Conservation (phyloP, 2,113 vertebrate genomes). For the Plotosus lineatus region DNA sequence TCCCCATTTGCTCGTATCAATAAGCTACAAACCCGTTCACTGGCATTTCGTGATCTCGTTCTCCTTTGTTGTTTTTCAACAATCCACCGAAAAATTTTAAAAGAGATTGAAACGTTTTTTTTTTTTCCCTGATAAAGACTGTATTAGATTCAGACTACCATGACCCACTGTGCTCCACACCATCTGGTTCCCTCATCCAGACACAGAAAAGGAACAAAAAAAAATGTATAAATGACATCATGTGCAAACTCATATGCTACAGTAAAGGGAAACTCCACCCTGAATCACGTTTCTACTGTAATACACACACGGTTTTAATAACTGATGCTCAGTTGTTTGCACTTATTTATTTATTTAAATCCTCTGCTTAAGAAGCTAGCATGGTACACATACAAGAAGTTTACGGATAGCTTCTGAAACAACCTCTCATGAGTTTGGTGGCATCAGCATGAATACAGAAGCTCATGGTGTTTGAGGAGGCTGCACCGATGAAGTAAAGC, state of each 20-base stretch:
- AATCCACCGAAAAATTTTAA: background rate
- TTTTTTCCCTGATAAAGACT: background rate
- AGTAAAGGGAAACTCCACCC: background rate
- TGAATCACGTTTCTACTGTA: background rate
- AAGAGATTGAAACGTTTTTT: background rate
- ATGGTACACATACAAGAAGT: too few relatives aligned
- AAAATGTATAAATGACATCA: background rate
- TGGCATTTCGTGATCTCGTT: background rate
- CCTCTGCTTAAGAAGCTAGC: background rate
- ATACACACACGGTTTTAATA: background rate
- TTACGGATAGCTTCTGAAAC: too few relatives aligned
- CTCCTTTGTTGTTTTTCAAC: too few relatives aligned
- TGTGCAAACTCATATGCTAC: background rate
- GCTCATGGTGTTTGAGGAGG: background rate
- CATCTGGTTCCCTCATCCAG: conserved; percentile 30
- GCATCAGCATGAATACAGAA: background rate
- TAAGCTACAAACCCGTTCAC: background rate
- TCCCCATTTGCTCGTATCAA: background rate
- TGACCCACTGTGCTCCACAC: conserved; percentile 34
- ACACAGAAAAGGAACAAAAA: background rate
- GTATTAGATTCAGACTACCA: conserved; percentile 19
- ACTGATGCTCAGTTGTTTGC: background rate
- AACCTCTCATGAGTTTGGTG: too few relatives aligned
- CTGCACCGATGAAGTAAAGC: background rate
- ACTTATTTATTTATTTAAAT: background rate